Percentiles rank a stretch among this genome's conserved stretches.
These are phyloP conservation scores for Himantopus leucocephalus DNA, from an alignment of 2,113 vertebrate genomes.

Conservation along the genomic window DNA sequence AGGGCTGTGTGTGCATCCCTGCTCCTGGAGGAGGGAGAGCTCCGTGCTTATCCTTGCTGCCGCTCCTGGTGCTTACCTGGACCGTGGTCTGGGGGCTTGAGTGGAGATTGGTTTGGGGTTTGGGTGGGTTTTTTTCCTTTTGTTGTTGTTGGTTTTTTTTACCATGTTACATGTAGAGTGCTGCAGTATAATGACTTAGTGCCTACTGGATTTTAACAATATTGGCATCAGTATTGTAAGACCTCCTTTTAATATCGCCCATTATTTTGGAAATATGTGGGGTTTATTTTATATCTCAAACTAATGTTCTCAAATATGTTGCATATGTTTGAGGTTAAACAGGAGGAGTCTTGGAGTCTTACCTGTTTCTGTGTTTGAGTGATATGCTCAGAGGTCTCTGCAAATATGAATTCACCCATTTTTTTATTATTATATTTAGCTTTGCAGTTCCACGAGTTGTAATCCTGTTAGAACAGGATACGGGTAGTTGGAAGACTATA, in stretches of 20 bases:
- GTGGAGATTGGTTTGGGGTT: not conserved
- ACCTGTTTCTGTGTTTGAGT: not conserved
- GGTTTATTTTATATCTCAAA: not conserved
- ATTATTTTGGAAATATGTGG: not conserved
- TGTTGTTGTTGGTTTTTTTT: not conserved
- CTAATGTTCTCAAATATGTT: not conserved
- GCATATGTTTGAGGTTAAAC: not conserved
- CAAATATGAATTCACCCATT: not conserved
- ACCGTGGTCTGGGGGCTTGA: not conserved
- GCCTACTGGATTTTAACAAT: conserved; percentile 43
- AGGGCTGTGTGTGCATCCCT: not conserved
- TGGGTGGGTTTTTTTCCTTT: no score
- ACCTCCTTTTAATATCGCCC: not conserved
- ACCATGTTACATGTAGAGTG: not conserved
- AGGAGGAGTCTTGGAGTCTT: not conserved
- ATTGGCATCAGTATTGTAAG: conserved; percentile 38
- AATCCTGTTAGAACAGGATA: conserved; percentile 43
- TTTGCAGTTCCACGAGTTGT: conserved; percentile 14
- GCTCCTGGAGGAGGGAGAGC: not conserved
- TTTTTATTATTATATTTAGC: not conserved
- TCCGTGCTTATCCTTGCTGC: not conserved
- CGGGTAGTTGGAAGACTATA: conserved; percentile 51
- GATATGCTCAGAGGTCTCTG: not conserved
- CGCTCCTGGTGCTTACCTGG: not conserved
- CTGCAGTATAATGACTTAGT: conserved; percentile 37